Evolutionary conservation across 2,797 vertebrate species (phyloP), one percentile per base, ranked within the genome.

Genomic region (Sciurus vulgaris): DNA sequence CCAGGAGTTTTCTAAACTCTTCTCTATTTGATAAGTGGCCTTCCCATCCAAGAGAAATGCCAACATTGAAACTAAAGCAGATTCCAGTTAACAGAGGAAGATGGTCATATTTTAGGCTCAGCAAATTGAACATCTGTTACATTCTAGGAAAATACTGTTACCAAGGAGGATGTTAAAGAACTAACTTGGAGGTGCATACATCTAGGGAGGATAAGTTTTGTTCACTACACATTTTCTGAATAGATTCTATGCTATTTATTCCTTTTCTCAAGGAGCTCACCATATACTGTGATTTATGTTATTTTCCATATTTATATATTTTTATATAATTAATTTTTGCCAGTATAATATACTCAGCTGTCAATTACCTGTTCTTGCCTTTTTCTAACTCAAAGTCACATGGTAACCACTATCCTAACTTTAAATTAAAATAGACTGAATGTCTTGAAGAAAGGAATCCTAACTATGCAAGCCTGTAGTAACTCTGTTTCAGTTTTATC

Each of bases 381-480:
- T 79, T 83, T 38, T 61, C 69, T 59, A 74, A 63, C 12, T 28
- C n/a, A 61, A 69, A 93, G 24, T 93, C 56, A 76, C 49, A 51
- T 49, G 9, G 14, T 49, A 84, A 89, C 15, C 3, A 30, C 14
- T n/a, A 35, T 65, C 33, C 30, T 35, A 88, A 61, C 1, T 69
- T 73, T 51, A 6, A 33, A 59, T 83, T 85, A 76, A 95, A 89
- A 93, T 65, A 87, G 56, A 69, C 33, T 33, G 89, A 92, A 30
- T 33, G 77, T 96, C 7, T 54, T 70, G 26, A 65, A 74, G 81
- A 78, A 97, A 93, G 86, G 95, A 96, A 97, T 97, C 49, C 30
- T 10, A 95, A 89, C 44, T 89, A 88, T 93, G 76, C 44, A 26
- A 92, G 65, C 35, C 41, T 61, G 49, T 63, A 59, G 63, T 95